Conservation (phyloP, 1,140 invertebrate genomes). For the Atta texana region DNA sequence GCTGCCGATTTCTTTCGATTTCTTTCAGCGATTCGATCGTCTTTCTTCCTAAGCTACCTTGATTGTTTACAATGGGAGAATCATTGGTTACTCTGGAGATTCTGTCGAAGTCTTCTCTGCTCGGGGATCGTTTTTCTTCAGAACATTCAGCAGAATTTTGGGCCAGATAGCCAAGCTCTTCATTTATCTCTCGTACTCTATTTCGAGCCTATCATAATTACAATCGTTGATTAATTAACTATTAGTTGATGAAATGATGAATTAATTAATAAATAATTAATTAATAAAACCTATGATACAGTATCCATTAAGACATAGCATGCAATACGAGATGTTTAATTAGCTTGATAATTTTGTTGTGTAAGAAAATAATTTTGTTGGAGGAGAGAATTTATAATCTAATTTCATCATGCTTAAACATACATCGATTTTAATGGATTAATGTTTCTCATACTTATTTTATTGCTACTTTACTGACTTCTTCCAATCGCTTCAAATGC, state of each 20-base stretch:
- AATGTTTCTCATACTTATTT: constrained; percentile 3
- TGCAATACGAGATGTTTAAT: not conserved
- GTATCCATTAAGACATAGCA: not conserved
- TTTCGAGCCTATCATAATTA: constrained; percentile 83
- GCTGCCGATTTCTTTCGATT: constrained; percentile 94
- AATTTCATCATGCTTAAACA: constrained; percentile 14
- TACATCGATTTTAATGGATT: not conserved
- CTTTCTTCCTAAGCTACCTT: constrained; percentile 91
- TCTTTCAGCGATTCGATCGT: constrained; percentile 96
- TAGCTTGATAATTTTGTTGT: not conserved
- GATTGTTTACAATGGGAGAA: constrained; percentile 91
- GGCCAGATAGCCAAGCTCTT: constrained; percentile 87
- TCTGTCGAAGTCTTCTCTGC: constrained; percentile 94
- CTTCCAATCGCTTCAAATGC: constrained; percentile 88
- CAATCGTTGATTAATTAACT: constrained; percentile 4
- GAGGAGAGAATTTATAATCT: not conserved
- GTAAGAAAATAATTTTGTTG: not conserved
- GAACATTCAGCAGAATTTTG: constrained; percentile 85
- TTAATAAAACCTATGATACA: not conserved
- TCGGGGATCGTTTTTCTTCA: constrained; percentile 88
- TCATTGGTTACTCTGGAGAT: constrained; percentile 94
- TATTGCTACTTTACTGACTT: constrained; percentile 82
- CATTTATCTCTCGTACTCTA: constrained; percentile 88
- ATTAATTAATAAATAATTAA: constrained; percentile 1
- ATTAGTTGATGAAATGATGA: too few relatives aligned